A percentile compares a stretch with the other conserved stretches of the same genome.
phyloP scores from a whole-genome alignment of 2,113 vertebrate species.

The Polyodon spathula region DNA sequence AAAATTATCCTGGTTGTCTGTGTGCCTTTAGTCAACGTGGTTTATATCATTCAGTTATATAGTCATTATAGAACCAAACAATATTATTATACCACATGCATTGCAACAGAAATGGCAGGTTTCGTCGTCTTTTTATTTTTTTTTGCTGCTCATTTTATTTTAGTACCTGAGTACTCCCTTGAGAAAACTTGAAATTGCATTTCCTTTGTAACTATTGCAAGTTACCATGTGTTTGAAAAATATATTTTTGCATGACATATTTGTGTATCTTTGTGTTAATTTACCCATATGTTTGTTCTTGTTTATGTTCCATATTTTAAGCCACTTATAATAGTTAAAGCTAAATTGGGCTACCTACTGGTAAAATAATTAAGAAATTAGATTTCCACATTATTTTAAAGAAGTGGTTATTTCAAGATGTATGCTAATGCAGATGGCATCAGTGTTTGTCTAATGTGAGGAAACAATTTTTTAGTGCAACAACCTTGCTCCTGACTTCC shows the following conservation, averaged over 20 bases:
- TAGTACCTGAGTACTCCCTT: conserved; percentile 20
- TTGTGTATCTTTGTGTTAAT: not conserved
- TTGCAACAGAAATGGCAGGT: not conserved
- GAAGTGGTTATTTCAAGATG: conserved; percentile 10
- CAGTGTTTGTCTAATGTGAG: conserved; percentile 31
- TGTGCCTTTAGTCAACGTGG: too few species aligned
- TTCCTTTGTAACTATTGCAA: too few species aligned
- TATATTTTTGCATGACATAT: conserved; percentile 3
- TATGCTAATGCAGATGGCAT: conserved; percentile 30
- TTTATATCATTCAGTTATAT: too few species aligned
- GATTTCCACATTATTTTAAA: not conserved
- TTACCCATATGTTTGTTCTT: too few species aligned
- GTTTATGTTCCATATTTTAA: too few species aligned
- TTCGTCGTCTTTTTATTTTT: not conserved
- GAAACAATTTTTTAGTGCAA: conserved; percentile 31
- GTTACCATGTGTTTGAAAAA: too few species aligned
- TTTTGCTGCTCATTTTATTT: conserved; percentile 19
- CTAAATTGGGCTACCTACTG: too few species aligned
- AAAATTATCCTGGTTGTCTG: too few species aligned
- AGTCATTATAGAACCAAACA: conserved; percentile 2
- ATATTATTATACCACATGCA: not conserved
- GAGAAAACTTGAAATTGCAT: conserved; percentile 19
- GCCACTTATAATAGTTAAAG: not conserved
- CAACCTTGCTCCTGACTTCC: conserved; percentile 55
- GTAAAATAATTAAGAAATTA: not conserved